Evolutionary conservation across 2,113 vertebrate genomes (phyloP).

Genomic region (Phrynosoma platyrhinos): DNA sequence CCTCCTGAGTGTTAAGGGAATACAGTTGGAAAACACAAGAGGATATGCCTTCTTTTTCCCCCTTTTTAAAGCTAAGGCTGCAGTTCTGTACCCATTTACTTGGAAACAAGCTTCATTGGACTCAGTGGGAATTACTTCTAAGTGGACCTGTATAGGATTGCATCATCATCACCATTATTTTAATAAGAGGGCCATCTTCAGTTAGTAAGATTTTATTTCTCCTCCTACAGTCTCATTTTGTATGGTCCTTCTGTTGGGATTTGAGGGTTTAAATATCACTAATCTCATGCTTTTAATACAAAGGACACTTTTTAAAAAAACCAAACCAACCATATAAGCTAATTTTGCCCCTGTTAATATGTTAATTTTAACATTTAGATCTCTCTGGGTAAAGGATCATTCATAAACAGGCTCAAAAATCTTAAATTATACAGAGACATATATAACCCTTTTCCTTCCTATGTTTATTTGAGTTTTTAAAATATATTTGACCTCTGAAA

Average conservation of each 20-base stretch:
- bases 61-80: not conserved
- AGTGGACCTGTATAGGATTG: not conserved
- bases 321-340: not conserved
- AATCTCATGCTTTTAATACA: not conserved
- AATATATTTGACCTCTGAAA: not conserved
- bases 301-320: not conserved
- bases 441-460: not conserved
- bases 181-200: not conserved
- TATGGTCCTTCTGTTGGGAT: not conserved
- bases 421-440: not conserved
- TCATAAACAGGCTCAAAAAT: not conserved
- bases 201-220: not conserved
- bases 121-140: not conserved
- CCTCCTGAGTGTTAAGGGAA: slow-evolving; percentile 15
- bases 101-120: not conserved
- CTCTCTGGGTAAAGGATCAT: not conserved
- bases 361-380: not conserved
- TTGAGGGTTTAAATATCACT: not conserved
- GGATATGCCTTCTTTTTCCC: not conserved
- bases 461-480: not conserved
- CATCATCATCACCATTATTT: not conserved
- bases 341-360: not conserved
- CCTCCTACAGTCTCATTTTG: not conserved
- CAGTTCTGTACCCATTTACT: not conserved
- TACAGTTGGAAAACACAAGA: not conserved